Evolutionary conservation across 37 sponge, comb jelly and placozoan species (phyloP).

Genomic region (Amphimedon queenslandica): DNA sequence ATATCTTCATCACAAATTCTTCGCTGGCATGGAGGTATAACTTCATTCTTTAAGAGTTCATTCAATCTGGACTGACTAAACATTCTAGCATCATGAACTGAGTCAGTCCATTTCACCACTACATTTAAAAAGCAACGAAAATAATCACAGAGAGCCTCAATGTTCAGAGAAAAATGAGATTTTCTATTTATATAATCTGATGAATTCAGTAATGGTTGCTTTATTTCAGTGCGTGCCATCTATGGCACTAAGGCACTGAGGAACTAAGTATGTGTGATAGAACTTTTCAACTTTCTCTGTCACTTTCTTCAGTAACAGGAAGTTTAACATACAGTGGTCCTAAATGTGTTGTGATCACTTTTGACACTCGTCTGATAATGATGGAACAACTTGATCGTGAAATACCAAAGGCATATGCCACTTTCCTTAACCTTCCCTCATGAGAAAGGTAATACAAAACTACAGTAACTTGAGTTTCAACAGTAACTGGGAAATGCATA

Average conservation of each 20-base stretch:
- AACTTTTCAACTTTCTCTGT: too few relatives aligned
- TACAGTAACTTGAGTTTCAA: not conserved
- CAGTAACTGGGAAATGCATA: constrained; percentile 1
- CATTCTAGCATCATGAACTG: too few relatives aligned
- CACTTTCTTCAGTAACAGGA: too few relatives aligned
- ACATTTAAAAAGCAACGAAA: too few relatives aligned
- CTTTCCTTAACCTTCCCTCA: constrained; percentile 19
- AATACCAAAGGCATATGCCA: constrained; percentile 22
- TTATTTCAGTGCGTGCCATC: constrained; percentile 29
- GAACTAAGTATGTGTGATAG: not conserved
- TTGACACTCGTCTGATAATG: not conserved
- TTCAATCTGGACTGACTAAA: too few relatives aligned
- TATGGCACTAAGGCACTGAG: constrained; percentile 26
- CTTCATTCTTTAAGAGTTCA: too few relatives aligned
- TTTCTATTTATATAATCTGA: constrained; percentile 31
- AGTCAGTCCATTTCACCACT: too few relatives aligned
- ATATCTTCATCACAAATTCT: too few relatives aligned
- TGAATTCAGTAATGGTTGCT: constrained; percentile 15
- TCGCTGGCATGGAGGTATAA: too few relatives aligned
- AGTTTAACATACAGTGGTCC: constrained; percentile 1
- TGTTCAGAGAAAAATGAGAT: too few relatives aligned
- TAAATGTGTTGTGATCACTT: not conserved
- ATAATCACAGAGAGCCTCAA: too few relatives aligned
- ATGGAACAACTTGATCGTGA: constrained; percentile 3
- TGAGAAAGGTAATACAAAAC: too few relatives aligned